Conservation (phyloP, 2,113 vertebrate genomes). For the Polypterus senegalus region DNA sequence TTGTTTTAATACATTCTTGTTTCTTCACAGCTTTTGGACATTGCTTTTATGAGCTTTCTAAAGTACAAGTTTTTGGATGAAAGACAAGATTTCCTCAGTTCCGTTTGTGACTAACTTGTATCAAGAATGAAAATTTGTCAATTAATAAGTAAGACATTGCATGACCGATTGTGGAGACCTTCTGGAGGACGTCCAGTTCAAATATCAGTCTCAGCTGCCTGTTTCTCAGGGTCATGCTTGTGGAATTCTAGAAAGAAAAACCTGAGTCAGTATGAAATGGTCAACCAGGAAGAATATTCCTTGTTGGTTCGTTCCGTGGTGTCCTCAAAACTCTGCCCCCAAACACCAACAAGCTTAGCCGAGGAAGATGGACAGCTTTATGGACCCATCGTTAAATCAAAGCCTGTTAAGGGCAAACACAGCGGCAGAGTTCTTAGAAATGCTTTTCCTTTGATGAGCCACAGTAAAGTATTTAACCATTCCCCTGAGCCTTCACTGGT, state of each 20-base stretch:
- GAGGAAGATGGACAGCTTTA: slow-evolving; percentile 62
- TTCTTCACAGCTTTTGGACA: too few species aligned
- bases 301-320: slow-evolving; percentile 64
- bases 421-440: slow-evolving; percentile 34
- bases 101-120: neutral
- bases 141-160: slow-evolving; percentile 28
- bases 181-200: slow-evolving; percentile 22
- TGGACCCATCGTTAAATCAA: slow-evolving; percentile 54
- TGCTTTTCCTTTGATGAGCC: slow-evolving; percentile 53
- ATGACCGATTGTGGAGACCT: slow-evolving; percentile 19
- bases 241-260: slow-evolving; percentile 46
- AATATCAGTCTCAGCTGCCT: slow-evolving; percentile 12
- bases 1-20: too few species aligned
- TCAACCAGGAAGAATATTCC: slow-evolving; percentile 68
- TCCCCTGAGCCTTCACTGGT: slow-evolving; percentile 22
- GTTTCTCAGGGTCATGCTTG: slow-evolving; percentile 41
- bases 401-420: slow-evolving; percentile 16
- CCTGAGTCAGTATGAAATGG: slow-evolving; percentile 54
- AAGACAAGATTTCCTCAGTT: too few species aligned
- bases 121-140: slow-evolving; percentile 41
- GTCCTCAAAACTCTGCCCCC: slow-evolving; percentile 46
- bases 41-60: too few species aligned
- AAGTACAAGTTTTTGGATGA: too few species aligned
- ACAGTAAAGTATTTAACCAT: slow-evolving; percentile 23
- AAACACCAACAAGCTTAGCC: slow-evolving; percentile 57